Base-by-base conservation (phyloP, 2,113 vertebrate species). In the Archilochus colubris region DNA sequence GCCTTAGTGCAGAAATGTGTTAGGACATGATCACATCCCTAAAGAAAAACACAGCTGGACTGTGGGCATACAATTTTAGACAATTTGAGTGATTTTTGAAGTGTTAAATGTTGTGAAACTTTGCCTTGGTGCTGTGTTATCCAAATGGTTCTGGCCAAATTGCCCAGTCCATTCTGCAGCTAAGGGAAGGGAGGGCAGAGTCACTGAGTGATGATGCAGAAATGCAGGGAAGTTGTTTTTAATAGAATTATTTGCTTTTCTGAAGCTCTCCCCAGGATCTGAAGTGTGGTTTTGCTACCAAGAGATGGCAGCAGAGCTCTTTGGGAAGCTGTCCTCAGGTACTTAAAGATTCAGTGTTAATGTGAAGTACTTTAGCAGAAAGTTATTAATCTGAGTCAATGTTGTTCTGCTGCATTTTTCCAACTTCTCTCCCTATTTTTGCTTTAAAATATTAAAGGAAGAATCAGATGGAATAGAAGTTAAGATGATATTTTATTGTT, bases 231-330 rank as follows among this genome's bases (percentile, higher is more conserved):
- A 53, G 23, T 25, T 75, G 46, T 76, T 91, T 91, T 66, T 51
- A 55, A 40, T n/a, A 50, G 31, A 77, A 44, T 36, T 36, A 4
- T 46, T 4, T 57, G 4, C 33, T 73, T 86, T 83, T 25, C 5
- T 18, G 15, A 54, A 14, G 13, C 20, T 10, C 51, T 14, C 8
- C 44, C 23, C 23, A 33, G 22, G 3, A 24, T 12, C 14, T 38
- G 63, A 73, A 74, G 12, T 63, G 21, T 31, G 58, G 55, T 54
- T 80, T 51, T 54, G 19, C 51, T 25, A 50, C 62, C 98, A 92
- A 97, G 91, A 98, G 98, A 97, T 98, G 98, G 98, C 98, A 98
- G 96, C 91, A 97, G 91, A 84, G 68, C 89, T 96, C 98, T 98
- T 96, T 31, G 66, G 50, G 75, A 97, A 84, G 19, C 24, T 30